Evolutionary conservation across 2,888 invertebrate species (phyloP), one percentile per base, ranked within the genome.

Genomic region (Dicranocentrus wangi): DNA sequence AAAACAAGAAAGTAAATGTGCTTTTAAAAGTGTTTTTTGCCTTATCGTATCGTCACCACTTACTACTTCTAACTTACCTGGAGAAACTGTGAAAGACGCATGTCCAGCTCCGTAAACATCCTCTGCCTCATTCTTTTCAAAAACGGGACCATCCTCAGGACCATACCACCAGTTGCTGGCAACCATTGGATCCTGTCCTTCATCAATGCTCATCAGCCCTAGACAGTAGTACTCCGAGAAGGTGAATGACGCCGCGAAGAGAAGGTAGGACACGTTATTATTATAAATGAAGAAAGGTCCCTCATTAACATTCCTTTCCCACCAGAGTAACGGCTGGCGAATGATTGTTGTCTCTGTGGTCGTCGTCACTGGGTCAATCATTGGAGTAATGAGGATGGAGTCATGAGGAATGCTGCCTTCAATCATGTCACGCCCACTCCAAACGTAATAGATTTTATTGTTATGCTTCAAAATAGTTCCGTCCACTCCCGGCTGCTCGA

Each of bases 201-300:
- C 69, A 21, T 75, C 58, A 25, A 85, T 82, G 60, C 58, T 72
- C 75, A 84, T 80, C 19, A 83, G 39, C 1, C 81, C 80, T 5
- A 85, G 60, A 47, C 85, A 84, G 42, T 85, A 85, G n/a, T 76
- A 55, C 23, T 76, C 77, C 7, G 77, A 77, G 65, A 77, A 84
- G 8, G 82, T 80, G 21, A 75, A 84, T 2, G 76, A 68, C n/a
- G 82, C 83, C 13, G 85, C 82, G 51, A 77, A 85, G 27, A 83
- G 63, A 23, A 85, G 47, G 69, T 80, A 85, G 7, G 80, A 78
- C 0, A 72, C 70, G 27, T 77, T 76, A 1, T 53, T 65, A 19
- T 82, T 78, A 55, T 84, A 81, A n/a, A 85, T 61, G 60, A 85
- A 83, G 23, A 82, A 82, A 1, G 85, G 83, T 8, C 83, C 85